Evolutionary conservation across 2,888 invertebrate species (phyloP), one percentile per base, ranked within the genome.

Genomic region (Cryptus armator): DNA sequence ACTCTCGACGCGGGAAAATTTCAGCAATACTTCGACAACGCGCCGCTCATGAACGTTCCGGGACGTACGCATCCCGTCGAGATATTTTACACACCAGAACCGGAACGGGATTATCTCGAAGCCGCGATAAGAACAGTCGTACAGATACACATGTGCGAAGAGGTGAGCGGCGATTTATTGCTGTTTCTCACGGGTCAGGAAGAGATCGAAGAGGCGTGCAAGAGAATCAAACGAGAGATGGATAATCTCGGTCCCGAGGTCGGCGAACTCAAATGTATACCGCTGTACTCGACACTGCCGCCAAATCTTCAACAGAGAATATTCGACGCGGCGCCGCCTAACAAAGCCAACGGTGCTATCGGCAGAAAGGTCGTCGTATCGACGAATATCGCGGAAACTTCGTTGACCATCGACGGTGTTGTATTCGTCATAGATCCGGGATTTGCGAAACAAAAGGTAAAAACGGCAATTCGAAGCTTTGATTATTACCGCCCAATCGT

Each of bases 401-500:
- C 99, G 0, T 94, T 99, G 32, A 99, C 99, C 5, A 99, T 99
- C 90, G 99, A 99, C 91, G 99, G 99, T 68, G 99, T 99, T 1
- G 99, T 99, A 12, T 99, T 99, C 93, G 99, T 99, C 10, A 99
- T 99, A 91, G 99, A 99, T 94, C 99, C 99, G 0, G 99, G 99
- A 10, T 99, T 99, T 94, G 99, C 99, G 0, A 99, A 99, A 92
- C 99, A 99, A 94, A 99, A 99, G 95, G 98, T 97, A 88, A 67
- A 67, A 67, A 6, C 3, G 14, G 4, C 29, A n/a, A 16, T 7
- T n/a, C 64, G 43, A 16, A 43, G 14, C 2, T 43, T 19, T 16
- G 7, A 43, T 64, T 37, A 53, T 19, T 19, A 0, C 9, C 19
- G 53, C 2, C 24, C 24, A 24, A 24, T 24, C 24, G 24, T 24